Evolutionary conservation across 2,797 vertebrate genomes (phyloP).

Genomic region (Loriculus beryllinus): DNA sequence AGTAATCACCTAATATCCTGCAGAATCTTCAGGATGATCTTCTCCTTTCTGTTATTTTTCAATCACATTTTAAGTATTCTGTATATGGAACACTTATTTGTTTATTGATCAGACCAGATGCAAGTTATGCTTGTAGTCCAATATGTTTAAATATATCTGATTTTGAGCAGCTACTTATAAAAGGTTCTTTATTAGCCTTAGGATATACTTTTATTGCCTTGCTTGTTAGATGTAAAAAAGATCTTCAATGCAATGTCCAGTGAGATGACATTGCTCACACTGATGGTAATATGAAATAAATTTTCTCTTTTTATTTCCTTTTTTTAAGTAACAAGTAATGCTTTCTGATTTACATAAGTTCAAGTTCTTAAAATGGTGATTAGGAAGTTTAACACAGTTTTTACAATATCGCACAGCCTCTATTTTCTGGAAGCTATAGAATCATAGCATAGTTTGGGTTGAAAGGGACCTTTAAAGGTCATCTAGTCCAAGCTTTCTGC

Average conservation of each 20-base stretch:
- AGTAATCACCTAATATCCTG: not conserved
- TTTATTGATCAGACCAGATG: not conserved
- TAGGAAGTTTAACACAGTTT: not conserved
- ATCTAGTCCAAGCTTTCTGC: not conserved
- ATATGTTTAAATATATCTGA: not conserved
- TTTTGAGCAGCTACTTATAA: not conserved
- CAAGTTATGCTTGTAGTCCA: not conserved
- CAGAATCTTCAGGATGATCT: not conserved
- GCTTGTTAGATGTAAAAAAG: not conserved
- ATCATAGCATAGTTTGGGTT: not conserved
- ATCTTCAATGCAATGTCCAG: not conserved
- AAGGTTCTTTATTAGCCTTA: not conserved
- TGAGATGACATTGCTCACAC: not conserved
- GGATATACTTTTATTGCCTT: not conserved
- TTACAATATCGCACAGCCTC: not conserved
- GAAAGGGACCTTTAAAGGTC: not conserved
- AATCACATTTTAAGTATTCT: not conserved
- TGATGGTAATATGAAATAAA: not conserved
- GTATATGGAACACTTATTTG: not conserved
- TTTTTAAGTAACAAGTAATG: not conserved
- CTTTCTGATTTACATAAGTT: not conserved
- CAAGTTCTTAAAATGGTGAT: not conserved
- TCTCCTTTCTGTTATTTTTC: not conserved
- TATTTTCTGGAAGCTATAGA: not conserved
- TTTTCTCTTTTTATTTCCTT: not conserved